Conservation (phyloP, 1,140 invertebrate species). For the Drosophila eugracilis region DNA sequence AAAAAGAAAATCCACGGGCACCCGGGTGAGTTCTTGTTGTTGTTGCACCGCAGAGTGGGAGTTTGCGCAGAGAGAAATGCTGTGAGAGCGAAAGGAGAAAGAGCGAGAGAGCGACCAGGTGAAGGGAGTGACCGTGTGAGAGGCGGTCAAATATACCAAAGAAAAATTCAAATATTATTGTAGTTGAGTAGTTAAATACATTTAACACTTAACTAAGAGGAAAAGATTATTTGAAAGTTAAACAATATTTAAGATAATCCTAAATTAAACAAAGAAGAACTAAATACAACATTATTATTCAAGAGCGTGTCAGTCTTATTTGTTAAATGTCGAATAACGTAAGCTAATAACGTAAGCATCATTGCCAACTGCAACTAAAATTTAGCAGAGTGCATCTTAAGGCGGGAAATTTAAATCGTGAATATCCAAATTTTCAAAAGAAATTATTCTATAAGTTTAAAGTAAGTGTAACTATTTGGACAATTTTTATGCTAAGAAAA, state of each 20-base stretch:
- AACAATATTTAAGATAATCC: too few relatives aligned
- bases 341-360: neutral
- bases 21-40: conserved; percentile 20
- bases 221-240: too few relatives aligned
- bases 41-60: conserved; percentile 24
- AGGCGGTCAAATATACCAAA: conserved; percentile 4
- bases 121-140: conserved; percentile 1
- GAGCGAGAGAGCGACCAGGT: conserved; percentile 16
- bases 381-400: too few relatives aligned
- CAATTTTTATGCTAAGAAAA: too few relatives aligned
- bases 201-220: too few relatives aligned
- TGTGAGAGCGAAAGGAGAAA: conserved; percentile 16
- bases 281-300: too few relatives aligned
- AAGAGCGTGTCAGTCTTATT: too few relatives aligned
- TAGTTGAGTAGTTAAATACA: too few relatives aligned
- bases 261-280: too few relatives aligned
- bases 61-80: conserved; percentile 33
- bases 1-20: conserved; percentile 33
- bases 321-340: too few relatives aligned
- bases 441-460: neutral
- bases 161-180: neutral
- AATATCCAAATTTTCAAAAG: neutral
- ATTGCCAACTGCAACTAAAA: neutral
- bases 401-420: neutral
- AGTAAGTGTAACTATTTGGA: too few relatives aligned